Base-by-base conservation (phyloP, 2,113 vertebrate genomes). In the Mesocricetus auratus region DNA sequence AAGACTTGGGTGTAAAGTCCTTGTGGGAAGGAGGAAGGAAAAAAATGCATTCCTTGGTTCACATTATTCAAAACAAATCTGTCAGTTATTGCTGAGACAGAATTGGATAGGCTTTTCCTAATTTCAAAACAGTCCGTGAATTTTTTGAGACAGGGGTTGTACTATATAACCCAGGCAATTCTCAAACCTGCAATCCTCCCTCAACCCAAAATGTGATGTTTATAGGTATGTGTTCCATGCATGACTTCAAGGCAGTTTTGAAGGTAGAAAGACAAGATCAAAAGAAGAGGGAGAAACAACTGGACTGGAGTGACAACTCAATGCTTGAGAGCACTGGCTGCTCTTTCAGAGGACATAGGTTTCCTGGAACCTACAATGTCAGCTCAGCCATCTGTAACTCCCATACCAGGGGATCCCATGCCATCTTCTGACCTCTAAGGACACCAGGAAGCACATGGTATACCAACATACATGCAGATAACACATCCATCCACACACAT, bases 91-190 rank as follows among this genome's bases (percentile, higher is more conserved):
- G 50, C 58, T 60, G 86, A 86, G 85, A 89, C 56, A 94, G 77
- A 58, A 86, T 13, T 39, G 9, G 60, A 56, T 78, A 56, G 39
- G 36, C 15, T 94, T 92, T 94, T 95, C 53, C 74, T 74, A 93
- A 53, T 92, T 50, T 29, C 66, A 82, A 69, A n/a, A 53, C 56
- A 89, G 60, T 68, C 86, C 47, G 66, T 66, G 90, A 24, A 56
- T 71, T 60, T 81, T 91, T 82, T 68, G 77, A 39, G 75, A 79
- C 3, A 29, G 21, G n/a, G 50, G 53, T 60, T 58, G 7, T 9
- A 64, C 31, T 36, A 0, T 64, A 45, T 66, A n/a, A 22, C 45
- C 15, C 22, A n/a, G 74, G 13, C 64, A 66, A 45, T 64, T 22
- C 74, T 90, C 24, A 66, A 50, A 53, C 36, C 42, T n/a, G 3